Base-by-base conservation (phyloP, 2,888 invertebrate genomes). In the Piscicola geometra region DNA sequence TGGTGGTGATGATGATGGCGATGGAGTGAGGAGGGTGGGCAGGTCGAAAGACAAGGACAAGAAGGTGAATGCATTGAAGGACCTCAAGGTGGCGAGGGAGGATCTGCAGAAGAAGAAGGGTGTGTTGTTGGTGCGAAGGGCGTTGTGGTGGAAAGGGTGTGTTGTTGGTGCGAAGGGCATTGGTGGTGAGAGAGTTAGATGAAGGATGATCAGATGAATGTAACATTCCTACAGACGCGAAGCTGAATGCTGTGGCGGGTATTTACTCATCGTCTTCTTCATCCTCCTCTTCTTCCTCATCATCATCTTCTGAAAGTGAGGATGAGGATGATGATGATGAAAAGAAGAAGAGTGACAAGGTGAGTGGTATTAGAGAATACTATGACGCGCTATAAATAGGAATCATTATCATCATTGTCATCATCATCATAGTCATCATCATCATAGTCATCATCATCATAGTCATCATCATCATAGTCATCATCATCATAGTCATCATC, bases 31-130 rank as follows among this genome's bases (percentile, higher is more conserved):
- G 52, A 71, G 52, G 25, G 52, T 25, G 12, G 30, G 47, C n/a
- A 30, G 41, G 52, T 50, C 71, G 0, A 32, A 71, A 30, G 50
- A 71, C 52, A 52, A 47, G 15, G 41, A 41, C 82, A 92, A 94
- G 77, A 89, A 95, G 74, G 92, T 93, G 77, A 93, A 92, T 84
- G 97, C 97, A 0, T 94, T 99, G 91, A 93, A 94, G 56, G 89
- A 92, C 79, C 86, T 98, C 1, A 90, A 93, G 80, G 94, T 94
- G 0, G 90, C 93, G 81, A 86, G 98, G 0, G 96, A 96, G 85
- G 95, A n/a, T 21, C n/a, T 56, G 25, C 60, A 94, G 75, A 93
- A 50, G 52, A 71, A 71, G 52, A 71, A 47, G 33, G 68, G 68
- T 33, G 28, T 5, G 25, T n/a, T 5, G 64, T 21, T 64, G 64